Evolutionary conservation across 1,140 invertebrate species (phyloP).

Genomic region (Propsilocerus akamusi): DNA sequence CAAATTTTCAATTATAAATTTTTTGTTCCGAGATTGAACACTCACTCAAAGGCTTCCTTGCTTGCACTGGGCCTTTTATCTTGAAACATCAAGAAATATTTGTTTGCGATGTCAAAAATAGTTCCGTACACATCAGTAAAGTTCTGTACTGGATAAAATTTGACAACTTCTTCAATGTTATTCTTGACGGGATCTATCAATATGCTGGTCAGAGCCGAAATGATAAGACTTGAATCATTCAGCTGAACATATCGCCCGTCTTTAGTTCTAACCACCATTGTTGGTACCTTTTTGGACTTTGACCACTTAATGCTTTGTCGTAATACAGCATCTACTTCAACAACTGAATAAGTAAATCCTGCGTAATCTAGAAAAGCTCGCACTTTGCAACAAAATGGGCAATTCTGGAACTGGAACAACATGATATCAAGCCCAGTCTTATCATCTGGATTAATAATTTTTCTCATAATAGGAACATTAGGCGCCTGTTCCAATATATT

Average conservation of each 20-base stretch:
- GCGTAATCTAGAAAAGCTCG: conserved; percentile 84
- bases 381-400: conserved; percentile 98
- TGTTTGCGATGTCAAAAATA: conserved; percentile 72
- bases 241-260: conserved; percentile 64
- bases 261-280: conserved; percentile 59
- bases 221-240: conserved; percentile 86
- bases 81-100: conserved; percentile 86
- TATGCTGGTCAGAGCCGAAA: conserved; percentile 70
- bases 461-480: conserved; percentile 26
- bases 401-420: conserved; percentile 92
- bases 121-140: conserved; percentile 48
- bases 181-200: conserved; percentile 38
- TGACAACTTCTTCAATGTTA: conserved; percentile 47
- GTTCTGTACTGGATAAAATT: conserved; percentile 62
- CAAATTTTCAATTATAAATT: too few species aligned
- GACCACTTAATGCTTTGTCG: conserved; percentile 87
- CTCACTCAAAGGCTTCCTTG: conserved; percentile 43
- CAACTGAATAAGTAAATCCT: conserved; percentile 86
- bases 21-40: too few species aligned
- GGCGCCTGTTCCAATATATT: conserved; percentile 27
- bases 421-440: conserved; percentile 61
- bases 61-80: conserved; percentile 31
- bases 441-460: conserved; percentile 46
- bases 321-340: conserved; percentile 92
- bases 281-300: conserved; percentile 88